phyloP scores from a whole-genome alignment of 2,797 vertebrate species.

The Garrulus glandarius region DNA sequence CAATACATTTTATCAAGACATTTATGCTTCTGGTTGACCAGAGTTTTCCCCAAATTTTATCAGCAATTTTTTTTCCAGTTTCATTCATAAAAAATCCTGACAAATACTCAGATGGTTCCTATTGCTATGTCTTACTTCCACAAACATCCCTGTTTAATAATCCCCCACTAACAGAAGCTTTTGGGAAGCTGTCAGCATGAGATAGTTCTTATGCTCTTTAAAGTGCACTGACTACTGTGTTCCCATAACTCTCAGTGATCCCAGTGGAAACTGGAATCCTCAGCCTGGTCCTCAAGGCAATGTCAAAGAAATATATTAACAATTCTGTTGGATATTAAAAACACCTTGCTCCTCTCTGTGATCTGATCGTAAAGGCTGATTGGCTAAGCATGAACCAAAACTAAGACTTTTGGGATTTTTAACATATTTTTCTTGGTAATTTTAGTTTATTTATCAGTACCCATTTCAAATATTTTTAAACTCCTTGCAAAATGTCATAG shows the following conservation, averaged over 20 bases:
- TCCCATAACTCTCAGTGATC: neutral
- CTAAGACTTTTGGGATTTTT: neutral
- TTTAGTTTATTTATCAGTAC: neutral
- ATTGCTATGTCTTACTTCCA: neutral
- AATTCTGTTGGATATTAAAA: conserved; percentile 6
- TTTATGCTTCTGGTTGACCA: neutral
- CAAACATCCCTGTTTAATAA: neutral
- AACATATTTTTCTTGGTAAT: neutral
- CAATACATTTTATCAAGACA: neutral
- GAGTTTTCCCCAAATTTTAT: neutral
- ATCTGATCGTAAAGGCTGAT: neutral
- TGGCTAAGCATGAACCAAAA: neutral
- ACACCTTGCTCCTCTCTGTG: neutral
- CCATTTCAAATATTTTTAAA: neutral
- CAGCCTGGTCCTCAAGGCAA: neutral
- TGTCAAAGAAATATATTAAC: conserved; percentile 1
- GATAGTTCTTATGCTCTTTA: neutral
- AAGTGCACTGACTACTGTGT: neutral
- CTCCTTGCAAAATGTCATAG: neutral
- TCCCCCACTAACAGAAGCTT: neutral
- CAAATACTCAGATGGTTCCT: neutral
- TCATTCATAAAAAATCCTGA: neutral
- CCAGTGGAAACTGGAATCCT: neutral
- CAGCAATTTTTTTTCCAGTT: neutral
- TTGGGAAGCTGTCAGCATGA: neutral